Evolutionary conservation across 2,797 vertebrate species (phyloP).

Genomic region (Tragopan temminckii): DNA sequence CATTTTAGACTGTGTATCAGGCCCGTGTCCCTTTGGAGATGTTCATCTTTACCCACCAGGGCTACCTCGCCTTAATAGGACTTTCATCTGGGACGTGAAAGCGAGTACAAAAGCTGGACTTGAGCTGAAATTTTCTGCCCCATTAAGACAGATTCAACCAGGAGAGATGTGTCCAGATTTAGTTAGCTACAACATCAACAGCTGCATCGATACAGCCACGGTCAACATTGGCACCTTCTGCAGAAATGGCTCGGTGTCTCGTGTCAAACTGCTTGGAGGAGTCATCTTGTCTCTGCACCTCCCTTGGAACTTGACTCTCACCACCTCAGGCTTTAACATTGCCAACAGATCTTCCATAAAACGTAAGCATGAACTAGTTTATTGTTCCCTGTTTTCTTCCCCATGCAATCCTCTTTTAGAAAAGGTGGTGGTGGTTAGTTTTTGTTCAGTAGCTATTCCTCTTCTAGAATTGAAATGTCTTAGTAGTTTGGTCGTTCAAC

Average conservation of each 20-base stretch:
- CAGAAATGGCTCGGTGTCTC: slow-evolving; percentile 79
- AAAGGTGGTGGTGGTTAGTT: background rate
- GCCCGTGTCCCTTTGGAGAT: slow-evolving; percentile 80
- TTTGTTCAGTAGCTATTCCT: background rate
- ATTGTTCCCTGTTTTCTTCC: background rate
- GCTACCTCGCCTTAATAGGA: slow-evolving; percentile 87
- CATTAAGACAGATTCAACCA: slow-evolving; percentile 86
- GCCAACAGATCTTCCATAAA: slow-evolving; percentile 81
- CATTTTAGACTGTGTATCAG: slow-evolving; percentile 80
- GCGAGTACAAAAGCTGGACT: slow-evolving; percentile 79
- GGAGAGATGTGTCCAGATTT: slow-evolving; percentile 83
- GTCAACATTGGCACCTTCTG: slow-evolving; percentile 84
- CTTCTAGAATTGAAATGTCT: background rate
- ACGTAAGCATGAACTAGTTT: slow-evolving; percentile 46
- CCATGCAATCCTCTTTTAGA: background rate
- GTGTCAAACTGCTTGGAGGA: slow-evolving; percentile 80
- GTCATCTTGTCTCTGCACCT: slow-evolving; percentile 75
- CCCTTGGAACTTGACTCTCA: slow-evolving; percentile 71
- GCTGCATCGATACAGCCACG: background rate
- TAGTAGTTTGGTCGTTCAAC: fast-evolving
- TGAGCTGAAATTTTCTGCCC: slow-evolving; percentile 86
- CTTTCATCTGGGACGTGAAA: slow-evolving; percentile 89
- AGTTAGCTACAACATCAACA: slow-evolving; percentile 83
- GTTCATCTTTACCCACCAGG: slow-evolving; percentile 77
- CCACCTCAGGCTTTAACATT: slow-evolving; percentile 79